Conservation (phyloP, 2,113 vertebrate species). For the Zosterops lateralis region DNA sequence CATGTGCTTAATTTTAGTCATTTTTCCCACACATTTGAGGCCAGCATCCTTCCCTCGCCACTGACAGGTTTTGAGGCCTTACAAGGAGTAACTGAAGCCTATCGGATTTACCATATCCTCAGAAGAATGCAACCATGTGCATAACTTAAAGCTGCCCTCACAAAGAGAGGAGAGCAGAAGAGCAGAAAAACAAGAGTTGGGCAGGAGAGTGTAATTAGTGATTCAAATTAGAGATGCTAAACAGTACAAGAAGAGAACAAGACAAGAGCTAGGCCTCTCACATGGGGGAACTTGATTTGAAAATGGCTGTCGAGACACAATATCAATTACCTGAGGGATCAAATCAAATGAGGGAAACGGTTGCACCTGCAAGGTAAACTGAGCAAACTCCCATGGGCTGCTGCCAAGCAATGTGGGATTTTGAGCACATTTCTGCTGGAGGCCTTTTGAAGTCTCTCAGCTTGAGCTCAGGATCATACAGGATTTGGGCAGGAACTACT, state of each 20-base stretch:
- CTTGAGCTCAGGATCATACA: not conserved
- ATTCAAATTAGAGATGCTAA: not conserved
- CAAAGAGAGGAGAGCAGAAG: conserved; percentile 42
- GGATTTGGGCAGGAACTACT: not conserved
- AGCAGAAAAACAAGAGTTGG: not conserved
- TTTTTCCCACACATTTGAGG: conserved; percentile 65
- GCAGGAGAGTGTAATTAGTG: not conserved
- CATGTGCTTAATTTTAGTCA: conserved; percentile 75
- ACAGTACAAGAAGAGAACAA: not conserved
- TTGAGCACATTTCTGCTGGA: not conserved
- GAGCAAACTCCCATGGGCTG: not conserved
- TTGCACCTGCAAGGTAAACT: not conserved
- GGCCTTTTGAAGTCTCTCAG: not conserved
- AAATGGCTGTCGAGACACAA: not conserved
- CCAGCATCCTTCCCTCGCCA: conserved; percentile 54
- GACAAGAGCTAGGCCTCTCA: not conserved
- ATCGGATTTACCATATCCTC: conserved; percentile 66
- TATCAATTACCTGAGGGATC: not conserved
- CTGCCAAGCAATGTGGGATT: not conserved
- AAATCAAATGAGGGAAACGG: not conserved
- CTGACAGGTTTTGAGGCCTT: conserved; percentile 67
- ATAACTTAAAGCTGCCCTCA: conserved; percentile 53
- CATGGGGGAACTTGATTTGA: not conserved
- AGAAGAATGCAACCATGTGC: conserved; percentile 48
- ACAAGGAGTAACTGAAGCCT: conserved; percentile 63